phyloP scores from a whole-genome alignment of 1,140 invertebrate genomes.

The Drosophila nigromelanica region DNA sequence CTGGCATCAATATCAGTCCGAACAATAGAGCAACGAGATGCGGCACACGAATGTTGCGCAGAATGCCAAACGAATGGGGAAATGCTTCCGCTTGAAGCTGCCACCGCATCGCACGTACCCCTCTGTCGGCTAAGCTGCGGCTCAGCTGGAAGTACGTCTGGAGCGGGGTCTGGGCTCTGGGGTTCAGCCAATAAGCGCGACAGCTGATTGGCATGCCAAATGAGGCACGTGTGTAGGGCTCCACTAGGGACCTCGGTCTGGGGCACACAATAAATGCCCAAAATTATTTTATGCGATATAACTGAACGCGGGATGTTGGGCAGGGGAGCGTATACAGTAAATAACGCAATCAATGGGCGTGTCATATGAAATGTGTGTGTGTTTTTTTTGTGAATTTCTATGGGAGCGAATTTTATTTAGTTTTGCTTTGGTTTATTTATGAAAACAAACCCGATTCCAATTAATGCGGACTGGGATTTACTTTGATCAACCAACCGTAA shows the following conservation, averaged over 20 bases:
- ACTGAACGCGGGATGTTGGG: conserved; percentile 1
- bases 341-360: conserved; percentile 42
- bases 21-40: conserved; percentile 59
- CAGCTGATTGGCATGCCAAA: conserved; percentile 76
- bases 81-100: conserved; percentile 55
- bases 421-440: conserved; percentile 34
- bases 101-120: not conserved
- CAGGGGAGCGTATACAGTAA: conserved; percentile 29
- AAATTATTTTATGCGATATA: conserved; percentile 57
- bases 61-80: conserved; percentile 50
- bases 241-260: conserved; percentile 2
- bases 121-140: not conserved
- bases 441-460: conserved; percentile 11
- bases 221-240: conserved; percentile 45
- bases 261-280: conserved; percentile 58
- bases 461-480: conserved; percentile 25
- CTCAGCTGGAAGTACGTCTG: conserved; percentile 6
- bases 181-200: conserved; percentile 64
- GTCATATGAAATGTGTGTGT: conserved; percentile 27
- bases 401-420: conserved; percentile 18
- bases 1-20: conserved; percentile 32
- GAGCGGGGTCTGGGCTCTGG: not conserved
- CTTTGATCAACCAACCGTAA: conserved; percentile 7
- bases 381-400: conserved; percentile 3
- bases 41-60: conserved; percentile 53